phyloP scores from a whole-genome alignment of 2,888 invertebrate species.

The Hermaeophaga mercurialis region DNA sequence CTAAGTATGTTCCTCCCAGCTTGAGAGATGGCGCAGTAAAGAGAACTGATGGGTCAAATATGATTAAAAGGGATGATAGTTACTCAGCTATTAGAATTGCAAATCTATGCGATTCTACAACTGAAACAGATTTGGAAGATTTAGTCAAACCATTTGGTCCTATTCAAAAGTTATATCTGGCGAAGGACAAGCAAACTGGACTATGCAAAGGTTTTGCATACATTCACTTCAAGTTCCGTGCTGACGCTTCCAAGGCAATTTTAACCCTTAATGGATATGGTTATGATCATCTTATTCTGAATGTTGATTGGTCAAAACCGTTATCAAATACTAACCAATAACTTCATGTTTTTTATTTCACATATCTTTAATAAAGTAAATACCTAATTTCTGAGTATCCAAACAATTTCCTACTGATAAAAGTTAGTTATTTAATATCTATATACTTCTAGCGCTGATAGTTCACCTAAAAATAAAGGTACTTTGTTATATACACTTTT shows the following conservation, averaged over 20 bases:
- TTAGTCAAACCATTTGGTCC: constrained; percentile 93
- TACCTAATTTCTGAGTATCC: too few relatives aligned
- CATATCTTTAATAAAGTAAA: too few relatives aligned
- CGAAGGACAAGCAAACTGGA: constrained; percentile 88
- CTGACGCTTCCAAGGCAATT: constrained; percentile 93
- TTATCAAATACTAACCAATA: constrained; percentile 29
- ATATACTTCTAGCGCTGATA: too few relatives aligned
- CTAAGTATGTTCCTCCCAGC: constrained; percentile 88
- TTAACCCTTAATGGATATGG: constrained; percentile 88
- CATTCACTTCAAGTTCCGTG: constrained; percentile 91
- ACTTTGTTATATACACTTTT: too few relatives aligned
- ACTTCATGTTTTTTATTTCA: constrained; percentile 1
- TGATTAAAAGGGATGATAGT: constrained; percentile 75
- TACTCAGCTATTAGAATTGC: constrained; percentile 92
- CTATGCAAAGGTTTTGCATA: constrained; percentile 98
- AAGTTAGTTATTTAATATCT: too few relatives aligned
- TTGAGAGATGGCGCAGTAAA: constrained; percentile 83
- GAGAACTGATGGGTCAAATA: constrained; percentile 67
- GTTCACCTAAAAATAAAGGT: too few relatives aligned
- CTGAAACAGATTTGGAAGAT: constrained; percentile 93
- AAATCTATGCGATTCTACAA: constrained; percentile 94
- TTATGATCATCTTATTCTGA: constrained; percentile 96
- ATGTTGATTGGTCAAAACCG: constrained; percentile 98
- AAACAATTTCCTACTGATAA: too few relatives aligned
- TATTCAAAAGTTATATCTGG: constrained; percentile 91